Base-by-base conservation (phyloP, 2,797 vertebrate genomes). In the Naso thynnoides region DNA sequence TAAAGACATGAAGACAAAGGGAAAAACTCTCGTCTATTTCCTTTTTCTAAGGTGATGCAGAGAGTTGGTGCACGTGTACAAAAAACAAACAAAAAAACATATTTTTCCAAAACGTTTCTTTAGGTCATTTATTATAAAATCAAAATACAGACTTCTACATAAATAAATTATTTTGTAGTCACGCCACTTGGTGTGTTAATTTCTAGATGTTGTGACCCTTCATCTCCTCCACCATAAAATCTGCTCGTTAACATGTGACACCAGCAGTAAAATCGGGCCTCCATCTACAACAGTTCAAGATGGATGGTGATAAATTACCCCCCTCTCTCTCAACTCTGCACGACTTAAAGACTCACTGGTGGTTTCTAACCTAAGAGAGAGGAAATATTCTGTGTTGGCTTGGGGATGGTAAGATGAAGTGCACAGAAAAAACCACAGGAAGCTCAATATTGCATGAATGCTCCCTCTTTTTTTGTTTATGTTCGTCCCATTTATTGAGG, bases 191-290 rank as follows among this genome's bases (percentile, higher is more conserved):
- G 48, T 70, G 66, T 44, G 66, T 63, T 76, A 55, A 82, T 68
- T 78, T 73, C 63, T 74, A 39, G 54, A 71, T 71, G 78, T 68
- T 72, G 66, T 79, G 86, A 88, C 84, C 70, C 77, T 80, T 79
- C 47, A 65, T 80, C 84, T 70, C 65, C 76, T 83, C 27, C 52
- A 69, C 73, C 54, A 55, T 87, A 90, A 93, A 89, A 76, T 42
- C 27, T 77, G 49, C 76, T 76, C 27, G 66, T 89, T 87, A 90
- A 90, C 86, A 87, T 86, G 79, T 82, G 79, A 89, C 88, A 86
- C 81, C 55, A 26, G 75, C 88, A 68, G 83, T 89, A 85, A 93
- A 89, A 76, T 73, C 62, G 65, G 78, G 69, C 70, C 81, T 55
- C 72, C 56, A 62, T 82, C 78, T 79, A 82, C 76, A 81, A 64